phyloP scores from a whole-genome alignment of 2,797 vertebrate species.

The Darevskia nairensis region DNA sequence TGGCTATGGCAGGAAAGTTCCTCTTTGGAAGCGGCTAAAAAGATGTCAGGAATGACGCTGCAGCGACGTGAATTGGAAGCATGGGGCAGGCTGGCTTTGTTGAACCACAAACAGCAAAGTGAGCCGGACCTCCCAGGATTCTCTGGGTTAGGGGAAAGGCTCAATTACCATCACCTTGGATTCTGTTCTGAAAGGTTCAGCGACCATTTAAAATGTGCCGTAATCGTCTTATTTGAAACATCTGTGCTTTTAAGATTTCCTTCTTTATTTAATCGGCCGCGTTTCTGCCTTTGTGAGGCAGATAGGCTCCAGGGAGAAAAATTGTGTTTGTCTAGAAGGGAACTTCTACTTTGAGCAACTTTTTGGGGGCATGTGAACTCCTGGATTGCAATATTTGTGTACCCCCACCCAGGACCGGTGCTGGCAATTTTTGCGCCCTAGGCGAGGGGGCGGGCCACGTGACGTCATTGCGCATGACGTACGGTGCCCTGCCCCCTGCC shows the following conservation, averaged over 20 bases:
- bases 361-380: background rate
- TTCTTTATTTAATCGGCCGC: background rate
- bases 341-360: slow-evolving; percentile 2
- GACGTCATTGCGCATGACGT: too few relatives aligned
- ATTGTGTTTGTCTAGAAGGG: background rate
- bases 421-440: too few relatives aligned
- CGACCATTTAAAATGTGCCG: slow-evolving; percentile 18
- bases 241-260: slow-evolving; percentile 53
- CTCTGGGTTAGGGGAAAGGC: background rate
- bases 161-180: slow-evolving; percentile 33
- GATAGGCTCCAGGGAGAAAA: background rate
- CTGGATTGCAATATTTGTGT: background rate
- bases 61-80: slow-evolving; percentile 24
- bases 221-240: slow-evolving; percentile 58
- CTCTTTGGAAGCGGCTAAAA: slow-evolving; percentile 49
- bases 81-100: background rate
- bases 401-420: background rate
- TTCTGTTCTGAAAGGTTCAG: slow-evolving; percentile 10
- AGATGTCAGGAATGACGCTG: slow-evolving; percentile 48
- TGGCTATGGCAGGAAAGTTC: slow-evolving; percentile 35
- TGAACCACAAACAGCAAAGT: accelerated
- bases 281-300: slow-evolving; percentile 1
- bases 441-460: too few relatives aligned
- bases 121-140: slow-evolving; percentile 51
- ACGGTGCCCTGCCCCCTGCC: too few relatives aligned